Evolutionary conservation across 1,140 invertebrate genomes (phyloP).

Genomic region (Sweltsa coloradensis): DNA sequence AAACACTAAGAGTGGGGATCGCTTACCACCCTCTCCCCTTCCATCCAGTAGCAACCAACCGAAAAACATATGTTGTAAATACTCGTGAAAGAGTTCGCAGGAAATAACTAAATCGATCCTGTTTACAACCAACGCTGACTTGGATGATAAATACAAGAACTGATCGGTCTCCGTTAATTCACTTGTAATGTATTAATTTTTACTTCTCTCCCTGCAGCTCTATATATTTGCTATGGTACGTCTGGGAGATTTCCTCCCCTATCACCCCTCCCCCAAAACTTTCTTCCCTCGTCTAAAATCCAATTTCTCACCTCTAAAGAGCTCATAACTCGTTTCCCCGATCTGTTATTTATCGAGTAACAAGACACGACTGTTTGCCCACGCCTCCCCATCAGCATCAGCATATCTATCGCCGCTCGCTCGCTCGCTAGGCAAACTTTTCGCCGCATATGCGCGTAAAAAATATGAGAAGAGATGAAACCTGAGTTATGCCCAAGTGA

Average conservation of each 20-base stretch:
- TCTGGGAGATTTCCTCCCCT: slow-evolving; percentile 1
- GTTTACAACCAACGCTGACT: too few species aligned
- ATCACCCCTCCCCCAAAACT: neutral
- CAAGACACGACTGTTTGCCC: slow-evolving; percentile 12
- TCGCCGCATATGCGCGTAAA: slow-evolving; percentile 5
- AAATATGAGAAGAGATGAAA: slow-evolving; percentile 9
- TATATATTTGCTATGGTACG: too few species aligned
- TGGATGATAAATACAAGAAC: too few species aligned
- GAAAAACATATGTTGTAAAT: too few species aligned
- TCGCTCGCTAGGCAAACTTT: neutral
- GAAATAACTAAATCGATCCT: too few species aligned
- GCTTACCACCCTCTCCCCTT: neutral
- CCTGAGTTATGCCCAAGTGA: too few species aligned
- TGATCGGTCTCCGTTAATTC: too few species aligned
- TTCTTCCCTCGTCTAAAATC: slow-evolving; percentile 7
- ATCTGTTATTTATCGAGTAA: slow-evolving; percentile 13
- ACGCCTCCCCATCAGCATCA: too few species aligned
- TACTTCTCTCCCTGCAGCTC: too few species aligned
- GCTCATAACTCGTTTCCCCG: slow-evolving; percentile 10
- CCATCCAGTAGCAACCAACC: too few species aligned
- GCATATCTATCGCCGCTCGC: neutral
- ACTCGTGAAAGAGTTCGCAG: too few species aligned
- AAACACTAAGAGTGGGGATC: neutral
- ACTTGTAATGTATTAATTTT: too few species aligned
- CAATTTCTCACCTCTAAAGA: slow-evolving; percentile 15